Conservation (phyloP, 2,888 invertebrate species). For the Hypolimnas misippus region DNA sequence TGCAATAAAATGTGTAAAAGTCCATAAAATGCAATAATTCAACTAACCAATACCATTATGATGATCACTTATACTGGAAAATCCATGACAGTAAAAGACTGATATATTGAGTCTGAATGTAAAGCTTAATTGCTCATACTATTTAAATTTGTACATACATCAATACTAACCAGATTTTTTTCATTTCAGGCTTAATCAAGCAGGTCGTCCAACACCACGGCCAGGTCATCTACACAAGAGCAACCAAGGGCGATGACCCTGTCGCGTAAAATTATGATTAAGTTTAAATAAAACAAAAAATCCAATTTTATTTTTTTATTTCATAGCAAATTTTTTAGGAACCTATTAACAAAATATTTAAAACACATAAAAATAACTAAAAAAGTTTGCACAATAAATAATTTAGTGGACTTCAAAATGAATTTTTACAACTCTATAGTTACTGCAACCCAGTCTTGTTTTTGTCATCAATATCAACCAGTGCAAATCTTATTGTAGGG, state of each 20-base stretch:
- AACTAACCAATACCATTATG: conserved; percentile 49
- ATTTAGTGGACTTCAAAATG: not conserved
- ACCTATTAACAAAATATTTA: not conserved
- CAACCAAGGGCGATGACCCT: conserved; percentile 96
- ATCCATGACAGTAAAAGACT: conserved; percentile 76
- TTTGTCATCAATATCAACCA: conserved; percentile 64
- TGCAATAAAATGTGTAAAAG: too few species aligned
- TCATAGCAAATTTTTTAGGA: conserved; percentile 20
- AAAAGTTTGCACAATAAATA: not conserved
- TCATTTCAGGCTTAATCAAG: conserved; percentile 92
- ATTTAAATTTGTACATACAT: not conserved
- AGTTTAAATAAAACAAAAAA: conserved; percentile 72
- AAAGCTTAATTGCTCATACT: not conserved
- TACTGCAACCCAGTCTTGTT: conserved; percentile 42
- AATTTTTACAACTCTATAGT: not conserved
- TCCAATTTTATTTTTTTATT: conserved; percentile 37
- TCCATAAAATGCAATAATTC: too few species aligned
- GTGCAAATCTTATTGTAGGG: conserved; percentile 65
- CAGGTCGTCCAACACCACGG: conserved; percentile 98
- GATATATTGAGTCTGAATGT: conserved; percentile 86
- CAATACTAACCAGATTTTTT: conserved; percentile 7
- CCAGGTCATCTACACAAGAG: conserved; percentile 98
- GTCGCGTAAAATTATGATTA: conserved; percentile 86
- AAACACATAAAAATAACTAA: not conserved
- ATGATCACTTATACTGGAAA: conserved; percentile 68